Evolutionary conservation across 2,888 invertebrate species (phyloP).

Genomic region (Apocheima hispidaria): DNA sequence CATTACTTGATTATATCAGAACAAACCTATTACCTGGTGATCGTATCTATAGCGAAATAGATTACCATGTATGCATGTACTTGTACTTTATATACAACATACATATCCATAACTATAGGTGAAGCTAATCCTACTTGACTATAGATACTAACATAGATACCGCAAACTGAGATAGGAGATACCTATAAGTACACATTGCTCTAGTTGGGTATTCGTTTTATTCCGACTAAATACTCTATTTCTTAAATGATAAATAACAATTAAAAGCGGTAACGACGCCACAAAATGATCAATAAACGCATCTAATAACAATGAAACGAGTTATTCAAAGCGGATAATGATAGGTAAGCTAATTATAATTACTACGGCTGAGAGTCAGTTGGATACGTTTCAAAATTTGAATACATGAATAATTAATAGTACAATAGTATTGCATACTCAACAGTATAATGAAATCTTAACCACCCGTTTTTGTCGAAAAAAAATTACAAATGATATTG

Average conservation of each 20-base stretch:
- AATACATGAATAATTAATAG: slow-evolving; percentile 68
- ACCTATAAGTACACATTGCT: no score
- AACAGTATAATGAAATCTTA: slow-evolving; percentile 62
- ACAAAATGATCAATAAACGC: slow-evolving; percentile 61
- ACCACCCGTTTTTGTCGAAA: slow-evolving; percentile 65
- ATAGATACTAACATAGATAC: neutral
- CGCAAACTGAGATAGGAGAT: neutral
- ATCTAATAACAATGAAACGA: slow-evolving; percentile 66
- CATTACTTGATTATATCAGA: slow-evolving; percentile 40
- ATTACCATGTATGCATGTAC: slow-evolving; percentile 37
- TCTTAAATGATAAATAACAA: neutral
- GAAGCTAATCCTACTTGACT: neutral
- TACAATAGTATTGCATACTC: slow-evolving; percentile 54
- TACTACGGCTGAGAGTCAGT: slow-evolving; percentile 61
- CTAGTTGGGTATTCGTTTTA: neutral
- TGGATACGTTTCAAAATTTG: slow-evolving; percentile 66
- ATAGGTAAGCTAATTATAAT: slow-evolving; percentile 70
- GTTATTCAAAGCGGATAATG: slow-evolving; percentile 65
- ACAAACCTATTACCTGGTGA: slow-evolving; percentile 34
- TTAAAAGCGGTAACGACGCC: slow-evolving; percentile 42
- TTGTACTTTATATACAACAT: slow-evolving; percentile 16
- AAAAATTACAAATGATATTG: slow-evolving; percentile 63
- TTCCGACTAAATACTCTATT: neutral
- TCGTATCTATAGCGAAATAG: slow-evolving; percentile 39
- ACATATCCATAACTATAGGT: slow-evolving; percentile 4